phyloP scores from a whole-genome alignment of 2,888 invertebrate species.

The Drosophila conformis region DNA sequence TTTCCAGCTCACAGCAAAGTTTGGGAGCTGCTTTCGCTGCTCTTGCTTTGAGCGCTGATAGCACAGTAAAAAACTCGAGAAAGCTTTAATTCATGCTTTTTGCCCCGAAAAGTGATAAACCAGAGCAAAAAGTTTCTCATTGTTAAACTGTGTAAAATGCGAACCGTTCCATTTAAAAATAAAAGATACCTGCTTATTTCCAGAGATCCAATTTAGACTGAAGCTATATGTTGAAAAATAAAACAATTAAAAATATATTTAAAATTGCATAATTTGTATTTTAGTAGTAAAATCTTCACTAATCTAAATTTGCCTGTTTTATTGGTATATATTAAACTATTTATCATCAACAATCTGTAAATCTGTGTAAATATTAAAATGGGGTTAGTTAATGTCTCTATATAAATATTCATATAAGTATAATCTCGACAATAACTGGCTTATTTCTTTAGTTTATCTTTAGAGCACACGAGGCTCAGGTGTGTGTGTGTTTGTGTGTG shows the following conservation, averaged over 20 bases:
- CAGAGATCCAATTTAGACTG: not conserved
- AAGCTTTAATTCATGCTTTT: slow-evolving; percentile 37
- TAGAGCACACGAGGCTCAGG: not conserved
- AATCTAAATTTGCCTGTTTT: not conserved
- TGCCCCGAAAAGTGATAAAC: slow-evolving; percentile 27
- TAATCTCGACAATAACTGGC: not conserved
- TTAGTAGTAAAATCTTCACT: not conserved
- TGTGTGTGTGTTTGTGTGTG: slow-evolving; percentile 12
- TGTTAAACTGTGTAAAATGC: slow-evolving; percentile 30
- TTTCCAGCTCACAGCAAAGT: slow-evolving; percentile 50
- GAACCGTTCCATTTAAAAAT: slow-evolving; percentile 10
- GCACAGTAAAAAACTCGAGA: slow-evolving; percentile 7
- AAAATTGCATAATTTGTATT: not conserved
- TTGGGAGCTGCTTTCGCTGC: slow-evolving; percentile 36
- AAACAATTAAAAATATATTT: not conserved
- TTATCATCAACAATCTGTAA: not conserved
- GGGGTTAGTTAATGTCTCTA: not conserved
- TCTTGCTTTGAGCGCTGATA: slow-evolving; percentile 26
- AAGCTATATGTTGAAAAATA: not conserved
- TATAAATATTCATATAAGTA: not conserved
- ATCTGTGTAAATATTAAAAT: not conserved
- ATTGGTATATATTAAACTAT: not conserved
- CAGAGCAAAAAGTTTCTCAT: slow-evolving; percentile 31
- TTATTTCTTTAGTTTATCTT: slow-evolving; percentile 2
- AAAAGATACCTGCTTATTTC: slow-evolving; percentile 2